phyloP scores from a whole-genome alignment of 2,797 vertebrate species.

The Brotula barbata region DNA sequence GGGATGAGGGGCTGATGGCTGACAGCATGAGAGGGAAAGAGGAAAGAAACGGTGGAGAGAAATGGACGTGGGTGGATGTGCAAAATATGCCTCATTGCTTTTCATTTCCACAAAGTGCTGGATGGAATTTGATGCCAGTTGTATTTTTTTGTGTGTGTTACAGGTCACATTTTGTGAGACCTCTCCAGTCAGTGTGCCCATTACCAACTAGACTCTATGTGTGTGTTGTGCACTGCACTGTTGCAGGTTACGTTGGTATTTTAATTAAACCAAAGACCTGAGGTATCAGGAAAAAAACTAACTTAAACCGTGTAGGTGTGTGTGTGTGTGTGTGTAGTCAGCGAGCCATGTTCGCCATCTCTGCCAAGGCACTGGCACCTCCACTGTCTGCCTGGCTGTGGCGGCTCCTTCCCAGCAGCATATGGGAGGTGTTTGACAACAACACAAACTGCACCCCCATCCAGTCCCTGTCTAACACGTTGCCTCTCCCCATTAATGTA shows the following conservation, averaged over 20 bases:
- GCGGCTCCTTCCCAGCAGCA: conserved; percentile 49
- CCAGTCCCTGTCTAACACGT: conserved; percentile 51
- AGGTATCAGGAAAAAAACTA: conserved; percentile 27
- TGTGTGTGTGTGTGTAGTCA: conserved; percentile 28
- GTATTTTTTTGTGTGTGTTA: conserved; percentile 19
- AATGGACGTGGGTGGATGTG: conserved; percentile 6
- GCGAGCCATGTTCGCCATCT: conserved; percentile 37
- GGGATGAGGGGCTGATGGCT: conserved; percentile 6
- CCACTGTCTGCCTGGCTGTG: conserved; percentile 50
- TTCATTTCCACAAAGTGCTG: conserved; percentile 13
- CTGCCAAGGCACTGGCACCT: conserved; percentile 63
- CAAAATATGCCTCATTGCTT: conserved; percentile 19
- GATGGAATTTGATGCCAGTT: conserved; percentile 13
- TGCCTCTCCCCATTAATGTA: conserved; percentile 63
- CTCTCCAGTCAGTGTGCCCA: conserved; percentile 11
- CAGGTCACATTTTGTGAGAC: conserved; percentile 16
- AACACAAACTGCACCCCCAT: conserved; percentile 59
- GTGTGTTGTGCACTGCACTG: neutral
- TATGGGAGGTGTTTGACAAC: conserved; percentile 67
- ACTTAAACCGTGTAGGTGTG: conserved; percentile 19
- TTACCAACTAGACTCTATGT: conserved; percentile 11
- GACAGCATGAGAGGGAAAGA: neutral
- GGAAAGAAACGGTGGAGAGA: conserved; percentile 11
- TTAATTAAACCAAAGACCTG: conserved; percentile 27
- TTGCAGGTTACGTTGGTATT: conserved; percentile 12